Evolutionary conservation across 2,113 vertebrate species (phyloP).

Genomic region (Sitta europaea): DNA sequence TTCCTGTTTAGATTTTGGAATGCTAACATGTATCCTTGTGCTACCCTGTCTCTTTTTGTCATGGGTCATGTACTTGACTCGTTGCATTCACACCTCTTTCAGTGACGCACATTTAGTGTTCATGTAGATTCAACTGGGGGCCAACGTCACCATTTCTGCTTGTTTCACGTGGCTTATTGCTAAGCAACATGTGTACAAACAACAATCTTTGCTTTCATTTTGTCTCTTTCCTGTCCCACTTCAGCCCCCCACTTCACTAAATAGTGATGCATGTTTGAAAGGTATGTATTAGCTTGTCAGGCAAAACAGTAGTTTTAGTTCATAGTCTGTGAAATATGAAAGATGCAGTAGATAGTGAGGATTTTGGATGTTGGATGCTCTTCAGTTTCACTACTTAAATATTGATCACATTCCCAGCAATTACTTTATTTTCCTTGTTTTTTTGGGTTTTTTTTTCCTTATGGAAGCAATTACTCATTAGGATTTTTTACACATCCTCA

Average conservation of each 20-base stretch:
- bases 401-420: not conserved
- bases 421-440: not conserved
- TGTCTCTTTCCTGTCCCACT: not conserved
- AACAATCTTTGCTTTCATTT: slow-evolving; percentile 4
- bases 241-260: not conserved
- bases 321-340: not conserved
- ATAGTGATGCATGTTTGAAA: slow-evolving; percentile 22
- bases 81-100: not conserved
- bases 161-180: slow-evolving; percentile 10
- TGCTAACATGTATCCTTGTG: not conserved
- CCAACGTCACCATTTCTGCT: not conserved
- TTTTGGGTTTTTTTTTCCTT: not conserved
- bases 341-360: not conserved
- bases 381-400: not conserved
- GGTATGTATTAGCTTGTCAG: slow-evolving; percentile 34
- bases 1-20: not conserved
- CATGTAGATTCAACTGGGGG: not conserved
- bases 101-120: not conserved
- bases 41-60: not conserved
- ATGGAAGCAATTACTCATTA: not conserved
- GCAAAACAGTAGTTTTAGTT: slow-evolving; percentile 40
- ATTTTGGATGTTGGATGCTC: not conserved
- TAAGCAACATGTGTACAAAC: slow-evolving; percentile 24
- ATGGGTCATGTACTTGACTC: not conserved
- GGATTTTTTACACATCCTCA: not conserved